Evolutionary conservation across 2,113 vertebrate species (phyloP).

Genomic region (Anarrhichthys ocellatus): DNA sequence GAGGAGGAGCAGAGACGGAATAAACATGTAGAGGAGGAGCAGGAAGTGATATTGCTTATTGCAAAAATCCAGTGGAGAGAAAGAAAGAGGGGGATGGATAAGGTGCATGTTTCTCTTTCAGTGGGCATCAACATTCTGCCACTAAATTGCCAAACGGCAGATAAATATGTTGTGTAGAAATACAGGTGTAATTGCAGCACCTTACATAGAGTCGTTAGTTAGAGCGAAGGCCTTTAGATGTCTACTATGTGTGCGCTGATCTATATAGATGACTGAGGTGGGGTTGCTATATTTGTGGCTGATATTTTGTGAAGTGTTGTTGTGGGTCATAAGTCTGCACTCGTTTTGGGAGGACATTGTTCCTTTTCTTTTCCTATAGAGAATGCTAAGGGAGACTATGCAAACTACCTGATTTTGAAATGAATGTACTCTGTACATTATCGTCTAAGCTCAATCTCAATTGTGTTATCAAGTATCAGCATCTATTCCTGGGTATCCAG

Average conservation of each 20-base stretch:
- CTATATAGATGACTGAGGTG: not conserved
- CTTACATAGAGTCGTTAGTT: not conserved
- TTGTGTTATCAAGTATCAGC: not conserved
- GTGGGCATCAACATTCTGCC: not conserved
- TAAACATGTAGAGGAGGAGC: not conserved
- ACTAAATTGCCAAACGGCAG: not conserved
- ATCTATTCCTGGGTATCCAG: not conserved
- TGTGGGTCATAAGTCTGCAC: too few relatives aligned
- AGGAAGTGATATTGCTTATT: not conserved
- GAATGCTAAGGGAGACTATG: too few relatives aligned
- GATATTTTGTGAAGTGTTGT: not conserved
- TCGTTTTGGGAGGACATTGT: too few relatives aligned
- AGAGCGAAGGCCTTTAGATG: not conserved
- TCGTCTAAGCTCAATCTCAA: not conserved
- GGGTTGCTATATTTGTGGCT: not conserved
- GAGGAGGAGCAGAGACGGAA: slow-evolving; percentile 5
- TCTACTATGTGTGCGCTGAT: not conserved
- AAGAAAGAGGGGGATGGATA: not conserved
- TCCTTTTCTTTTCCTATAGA: too few relatives aligned
- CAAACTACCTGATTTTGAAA: not conserved
- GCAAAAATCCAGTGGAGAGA: not conserved
- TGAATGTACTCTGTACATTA: not conserved
- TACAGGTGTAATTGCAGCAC: too few relatives aligned
- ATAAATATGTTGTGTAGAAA: not conserved
- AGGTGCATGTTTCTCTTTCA: not conserved